Percentiles rank a stretch among this genome's conserved stretches.
phyloP scores from a whole-genome alignment of 1,140 invertebrate species.

The Formica exsecta region DNA sequence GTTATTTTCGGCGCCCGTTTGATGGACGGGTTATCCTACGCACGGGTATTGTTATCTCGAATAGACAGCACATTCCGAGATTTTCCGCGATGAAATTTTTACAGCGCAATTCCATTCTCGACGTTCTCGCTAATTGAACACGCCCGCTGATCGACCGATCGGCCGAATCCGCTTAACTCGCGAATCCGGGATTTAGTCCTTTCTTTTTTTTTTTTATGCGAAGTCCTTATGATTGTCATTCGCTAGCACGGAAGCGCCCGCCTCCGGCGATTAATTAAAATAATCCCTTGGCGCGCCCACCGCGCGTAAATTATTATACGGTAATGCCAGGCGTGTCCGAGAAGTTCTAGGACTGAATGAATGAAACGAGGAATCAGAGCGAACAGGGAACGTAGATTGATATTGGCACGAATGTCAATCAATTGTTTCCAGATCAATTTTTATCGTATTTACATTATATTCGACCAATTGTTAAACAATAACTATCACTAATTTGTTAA shows the following conservation, averaged over 20 bases:
- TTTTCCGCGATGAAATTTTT: slow-evolving; percentile 39
- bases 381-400: slow-evolving; percentile 27
- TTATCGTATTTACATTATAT: slow-evolving; percentile 29
- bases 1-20: slow-evolving; percentile 44
- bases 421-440: slow-evolving; percentile 49
- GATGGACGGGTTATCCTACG: slow-evolving; percentile 17
- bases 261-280: slow-evolving; percentile 44
- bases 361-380: slow-evolving; percentile 15
- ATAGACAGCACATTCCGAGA: slow-evolving; percentile 12
- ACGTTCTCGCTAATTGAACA: slow-evolving; percentile 54
- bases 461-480: slow-evolving; percentile 20
- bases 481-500: slow-evolving; percentile 24
- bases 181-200: slow-evolving; percentile 32
- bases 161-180: slow-evolving; percentile 59
- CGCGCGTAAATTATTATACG: slow-evolving; percentile 37
- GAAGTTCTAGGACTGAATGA: slow-evolving; percentile 38
- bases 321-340: background rate
- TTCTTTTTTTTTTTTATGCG: background rate
- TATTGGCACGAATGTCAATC: slow-evolving; percentile 48
- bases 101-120: background rate
- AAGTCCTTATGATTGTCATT: slow-evolving; percentile 36
- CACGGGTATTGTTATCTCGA: slow-evolving; percentile 10
- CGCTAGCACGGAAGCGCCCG: background rate
- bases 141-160: slow-evolving; percentile 48
- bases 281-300: background rate